A percentile compares a stretch with the other conserved stretches of the same genome.
Evolutionary conservation across 2,888 invertebrate species (phyloP).

Genomic region (Dinocampus coccinellae): DNA sequence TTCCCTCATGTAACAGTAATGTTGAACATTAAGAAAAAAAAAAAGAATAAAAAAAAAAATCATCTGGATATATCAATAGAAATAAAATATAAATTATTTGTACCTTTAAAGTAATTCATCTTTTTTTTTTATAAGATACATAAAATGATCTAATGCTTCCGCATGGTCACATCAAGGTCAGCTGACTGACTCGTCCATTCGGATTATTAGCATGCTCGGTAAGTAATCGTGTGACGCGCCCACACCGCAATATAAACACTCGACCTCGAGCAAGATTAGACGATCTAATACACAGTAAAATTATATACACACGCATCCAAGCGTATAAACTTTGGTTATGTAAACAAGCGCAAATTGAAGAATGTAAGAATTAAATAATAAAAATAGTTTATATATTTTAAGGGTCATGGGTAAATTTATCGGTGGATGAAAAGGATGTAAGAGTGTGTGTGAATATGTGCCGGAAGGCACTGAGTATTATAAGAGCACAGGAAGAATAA

Average conservation of each 20-base stretch:
- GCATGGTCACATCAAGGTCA: conserved; percentile 13
- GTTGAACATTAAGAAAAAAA: too few relatives aligned
- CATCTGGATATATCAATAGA: not conserved
- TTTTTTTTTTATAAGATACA: too few relatives aligned
- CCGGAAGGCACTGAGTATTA: not conserved
- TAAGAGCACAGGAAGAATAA: conserved; percentile 14
- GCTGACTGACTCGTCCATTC: not conserved
- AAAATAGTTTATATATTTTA: too few relatives aligned
- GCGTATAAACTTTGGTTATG: too few relatives aligned
- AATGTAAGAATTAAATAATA: too few relatives aligned
- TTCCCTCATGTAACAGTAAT: too few relatives aligned
- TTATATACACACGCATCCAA: not conserved
- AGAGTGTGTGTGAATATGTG: too few relatives aligned
- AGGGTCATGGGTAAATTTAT: too few relatives aligned
- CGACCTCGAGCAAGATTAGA: conserved; percentile 39
- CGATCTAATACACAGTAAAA: not conserved
- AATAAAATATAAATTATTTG: too few relatives aligned
- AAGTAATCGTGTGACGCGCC: conserved; percentile 37
- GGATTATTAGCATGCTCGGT: conserved; percentile 8
- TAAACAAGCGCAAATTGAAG: too few relatives aligned
- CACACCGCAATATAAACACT: conserved; percentile 26
- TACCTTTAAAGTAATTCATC: too few relatives aligned
- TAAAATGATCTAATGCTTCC: conserved; percentile 16
- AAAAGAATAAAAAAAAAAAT: conserved; percentile 13
- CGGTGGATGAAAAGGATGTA: too few relatives aligned